A percentile compares a stretch with the other conserved stretches of the same genome.
These are phyloP conservation scores for Trichoplusia ni DNA, from an alignment of 1,140 invertebrate species.

Conservation along the genomic window DNA sequence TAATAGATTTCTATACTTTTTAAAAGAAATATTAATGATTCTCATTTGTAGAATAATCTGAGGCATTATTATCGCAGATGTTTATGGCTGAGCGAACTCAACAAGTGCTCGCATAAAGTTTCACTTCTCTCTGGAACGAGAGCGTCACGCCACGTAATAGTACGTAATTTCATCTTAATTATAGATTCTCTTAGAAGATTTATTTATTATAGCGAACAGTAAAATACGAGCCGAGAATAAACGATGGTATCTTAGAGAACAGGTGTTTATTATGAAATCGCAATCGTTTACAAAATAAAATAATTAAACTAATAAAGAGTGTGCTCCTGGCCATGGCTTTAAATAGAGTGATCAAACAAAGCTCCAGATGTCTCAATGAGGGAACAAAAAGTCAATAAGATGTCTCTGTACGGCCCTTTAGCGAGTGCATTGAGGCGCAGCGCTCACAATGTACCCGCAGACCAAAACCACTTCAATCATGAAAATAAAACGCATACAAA, in stretches of 20 bases:
- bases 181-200: too few relatives aligned
- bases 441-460: slow-evolving; percentile 68
- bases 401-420: slow-evolving; percentile 34
- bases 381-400: slow-evolving; percentile 65
- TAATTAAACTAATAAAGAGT: slow-evolving; percentile 12
- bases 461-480: slow-evolving; percentile 47
- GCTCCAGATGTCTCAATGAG: slow-evolving; percentile 54
- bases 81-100: too few relatives aligned
- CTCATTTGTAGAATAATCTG: too few relatives aligned
- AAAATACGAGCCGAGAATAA: neutral
- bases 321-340: slow-evolving; percentile 1
- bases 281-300: slow-evolving; percentile 11
- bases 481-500: slow-evolving; percentile 35
- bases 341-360: slow-evolving; percentile 27
- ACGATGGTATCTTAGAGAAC: neutral
- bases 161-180: neutral
- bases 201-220: neutral
- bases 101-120: too few relatives aligned
- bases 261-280: neutral
- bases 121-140: too few relatives aligned
- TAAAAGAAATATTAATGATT: too few relatives aligned
- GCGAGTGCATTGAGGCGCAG: slow-evolving; percentile 47
- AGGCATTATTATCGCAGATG: too few relatives aligned
- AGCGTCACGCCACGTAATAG: slow-evolving; percentile 4
- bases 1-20: too few relatives aligned